phyloP scores from a whole-genome alignment of 2,888 invertebrate species.

The Trachelus tabidus region DNA sequence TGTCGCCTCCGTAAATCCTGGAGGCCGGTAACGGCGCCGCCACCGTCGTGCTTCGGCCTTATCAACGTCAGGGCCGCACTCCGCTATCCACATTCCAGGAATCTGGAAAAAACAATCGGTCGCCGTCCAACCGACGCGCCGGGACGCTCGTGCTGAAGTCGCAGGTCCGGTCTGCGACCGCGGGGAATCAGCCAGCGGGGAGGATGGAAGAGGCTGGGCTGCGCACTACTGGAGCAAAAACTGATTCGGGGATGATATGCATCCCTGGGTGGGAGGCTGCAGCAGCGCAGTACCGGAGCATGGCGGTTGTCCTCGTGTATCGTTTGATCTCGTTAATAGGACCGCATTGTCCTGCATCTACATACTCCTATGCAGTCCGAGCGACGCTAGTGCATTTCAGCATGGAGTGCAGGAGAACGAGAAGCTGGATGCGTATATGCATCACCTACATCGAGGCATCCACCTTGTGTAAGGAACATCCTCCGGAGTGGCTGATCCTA shows the following conservation, averaged over 20 bases:
- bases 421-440: constrained; percentile 30
- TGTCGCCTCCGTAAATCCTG: constrained; percentile 52
- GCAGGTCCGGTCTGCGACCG: too few species aligned
- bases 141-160: background rate
- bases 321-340: constrained; percentile 60
- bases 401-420: constrained; percentile 21
- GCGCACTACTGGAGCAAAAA: background rate
- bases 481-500: background rate
- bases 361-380: constrained; percentile 40
- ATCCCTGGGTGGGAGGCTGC: constrained; percentile 42
- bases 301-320: constrained; percentile 53
- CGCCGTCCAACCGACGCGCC: background rate
- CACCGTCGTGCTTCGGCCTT: constrained; percentile 46
- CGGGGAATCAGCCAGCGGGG: too few species aligned
- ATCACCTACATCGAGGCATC: background rate
- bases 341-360: constrained; percentile 56
- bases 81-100: background rate
- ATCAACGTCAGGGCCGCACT: constrained; percentile 51
- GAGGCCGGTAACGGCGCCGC: constrained; percentile 47
- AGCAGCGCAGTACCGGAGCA: constrained; percentile 38
- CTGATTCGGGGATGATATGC: constrained; percentile 17
- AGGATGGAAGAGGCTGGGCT: too few species aligned
- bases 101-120: background rate
- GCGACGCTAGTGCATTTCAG: constrained; percentile 1
- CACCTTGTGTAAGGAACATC: background rate